Evolutionary conservation across 1,140 invertebrate species (phyloP).

Genomic region (Magallana gigas): DNA sequence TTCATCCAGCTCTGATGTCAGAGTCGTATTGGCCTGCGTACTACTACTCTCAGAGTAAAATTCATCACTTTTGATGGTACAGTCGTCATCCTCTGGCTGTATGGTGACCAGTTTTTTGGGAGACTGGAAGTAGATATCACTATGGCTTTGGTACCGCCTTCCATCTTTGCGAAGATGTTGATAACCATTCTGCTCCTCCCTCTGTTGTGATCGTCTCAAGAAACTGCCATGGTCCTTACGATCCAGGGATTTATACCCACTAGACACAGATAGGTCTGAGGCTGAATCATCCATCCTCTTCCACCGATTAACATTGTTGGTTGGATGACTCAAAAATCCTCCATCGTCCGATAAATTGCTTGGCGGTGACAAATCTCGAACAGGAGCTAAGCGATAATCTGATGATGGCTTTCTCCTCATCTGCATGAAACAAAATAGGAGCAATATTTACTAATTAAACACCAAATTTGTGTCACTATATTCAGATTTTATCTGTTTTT

Average conservation of each 20-base stretch:
- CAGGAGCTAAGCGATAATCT: conserved; percentile 25
- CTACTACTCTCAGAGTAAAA: conserved; percentile 42
- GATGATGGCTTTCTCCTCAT: conserved; percentile 29
- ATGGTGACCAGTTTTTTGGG: conserved; percentile 31
- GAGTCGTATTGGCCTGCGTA: neutral
- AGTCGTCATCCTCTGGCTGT: conserved; percentile 30
- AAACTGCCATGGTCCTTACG: neutral
- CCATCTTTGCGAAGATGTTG: conserved; percentile 43
- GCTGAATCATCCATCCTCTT: neutral
- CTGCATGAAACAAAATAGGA: neutral
- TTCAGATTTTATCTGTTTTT: neutral
- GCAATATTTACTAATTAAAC: neutral
- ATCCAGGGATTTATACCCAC: conserved; percentile 32
- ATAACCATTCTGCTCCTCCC: conserved; percentile 48
- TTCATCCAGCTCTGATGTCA: conserved; percentile 8
- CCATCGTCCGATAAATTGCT: neutral
- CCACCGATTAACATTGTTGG: neutral
- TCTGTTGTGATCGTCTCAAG: neutral
- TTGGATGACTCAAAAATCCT: conserved; percentile 1
- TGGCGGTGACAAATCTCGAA: conserved; percentile 20
- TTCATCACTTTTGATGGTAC: conserved; percentile 57
- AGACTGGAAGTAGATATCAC: conserved; percentile 52
- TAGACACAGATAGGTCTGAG: conserved; percentile 4
- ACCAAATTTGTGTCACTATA: neutral
- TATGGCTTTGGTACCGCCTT: conserved; percentile 52